Conservation (phyloP, 2,888 invertebrate species). For the Cyclophora albipunctata region DNA sequence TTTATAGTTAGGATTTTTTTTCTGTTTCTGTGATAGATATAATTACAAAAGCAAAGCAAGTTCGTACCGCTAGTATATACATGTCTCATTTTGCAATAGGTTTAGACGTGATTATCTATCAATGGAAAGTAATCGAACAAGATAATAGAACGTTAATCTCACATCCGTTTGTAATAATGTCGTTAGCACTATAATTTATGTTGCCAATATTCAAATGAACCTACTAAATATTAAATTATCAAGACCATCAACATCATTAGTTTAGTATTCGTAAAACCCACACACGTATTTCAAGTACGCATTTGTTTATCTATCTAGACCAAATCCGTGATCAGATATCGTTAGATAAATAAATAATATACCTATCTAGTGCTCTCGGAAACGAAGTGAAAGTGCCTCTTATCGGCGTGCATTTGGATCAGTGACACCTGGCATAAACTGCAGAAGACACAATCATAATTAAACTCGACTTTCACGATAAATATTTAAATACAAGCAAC, state of each 20-base stretch:
- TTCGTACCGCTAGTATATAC: too few relatives aligned
- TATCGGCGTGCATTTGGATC: slow-evolving; percentile 39
- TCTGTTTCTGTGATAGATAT: too few relatives aligned
- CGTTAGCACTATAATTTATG: too few relatives aligned
- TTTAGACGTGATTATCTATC: too few relatives aligned
- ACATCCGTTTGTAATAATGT: too few relatives aligned
- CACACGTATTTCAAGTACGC: slow-evolving; percentile 5
- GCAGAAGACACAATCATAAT: slow-evolving; percentile 45
- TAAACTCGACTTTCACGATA: slow-evolving; percentile 47
- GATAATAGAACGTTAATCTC: too few relatives aligned
- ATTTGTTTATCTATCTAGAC: slow-evolving; percentile 29
- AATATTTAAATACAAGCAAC: slow-evolving; percentile 29
- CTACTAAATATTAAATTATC: neutral
- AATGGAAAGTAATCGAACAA: too few relatives aligned
- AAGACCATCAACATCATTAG: neutral
- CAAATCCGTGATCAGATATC: slow-evolving; percentile 52
- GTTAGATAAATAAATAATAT: slow-evolving; percentile 48
- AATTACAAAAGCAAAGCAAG: too few relatives aligned
- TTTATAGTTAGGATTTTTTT: too few relatives aligned
- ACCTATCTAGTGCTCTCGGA: slow-evolving; percentile 44
- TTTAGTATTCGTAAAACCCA: slow-evolving; percentile 15
- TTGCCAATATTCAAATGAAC: too few relatives aligned
- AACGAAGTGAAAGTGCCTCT: slow-evolving; percentile 58
- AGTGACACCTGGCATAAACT: slow-evolving; percentile 41
- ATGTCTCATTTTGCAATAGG: too few relatives aligned